Evolutionary conservation across 1,140 invertebrate species (phyloP).

Genomic region (Ephestia elutella): DNA sequence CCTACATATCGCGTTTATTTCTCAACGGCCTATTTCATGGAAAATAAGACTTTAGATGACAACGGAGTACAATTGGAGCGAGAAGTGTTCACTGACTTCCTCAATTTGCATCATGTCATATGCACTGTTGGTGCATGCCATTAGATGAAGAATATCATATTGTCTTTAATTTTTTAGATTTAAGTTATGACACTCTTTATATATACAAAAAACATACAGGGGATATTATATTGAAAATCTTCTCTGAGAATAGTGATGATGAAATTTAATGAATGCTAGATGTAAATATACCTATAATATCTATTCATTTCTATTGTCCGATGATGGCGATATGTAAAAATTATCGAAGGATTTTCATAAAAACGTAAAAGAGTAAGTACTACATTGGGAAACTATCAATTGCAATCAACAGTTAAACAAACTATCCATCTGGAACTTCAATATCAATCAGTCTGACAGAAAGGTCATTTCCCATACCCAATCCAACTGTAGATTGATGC

Average conservation of each 20-base stretch:
- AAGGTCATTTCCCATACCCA: constrained; percentile 15
- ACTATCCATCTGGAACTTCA: constrained; percentile 5
- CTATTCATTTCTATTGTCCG: too few species aligned
- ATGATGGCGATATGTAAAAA: too few species aligned
- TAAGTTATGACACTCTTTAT: too few species aligned
- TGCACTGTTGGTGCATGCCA: not conserved
- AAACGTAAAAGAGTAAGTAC: too few species aligned
- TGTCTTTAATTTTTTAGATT: not conserved
- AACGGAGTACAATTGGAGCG: not conserved
- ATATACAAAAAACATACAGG: too few species aligned
- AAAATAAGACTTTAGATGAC: not conserved
- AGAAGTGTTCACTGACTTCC: not conserved
- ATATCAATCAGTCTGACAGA: constrained; percentile 12
- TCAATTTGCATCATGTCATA: not conserved
- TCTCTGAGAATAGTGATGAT: too few species aligned
- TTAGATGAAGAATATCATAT: not conserved
- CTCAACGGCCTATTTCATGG: not conserved
- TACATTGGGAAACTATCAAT: not conserved
- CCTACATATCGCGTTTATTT: not conserved
- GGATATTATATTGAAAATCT: too few species aligned
- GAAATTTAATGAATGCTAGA: too few species aligned
- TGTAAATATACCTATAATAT: too few species aligned
- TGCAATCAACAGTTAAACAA: constrained; percentile 5
- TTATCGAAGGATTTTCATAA: too few species aligned
- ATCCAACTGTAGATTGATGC: constrained; percentile 10